These are phyloP conservation scores for Chaetophractus vellerosus DNA, from an alignment of 2,797 vertebrate species.

Conservation along the genomic window DNA sequence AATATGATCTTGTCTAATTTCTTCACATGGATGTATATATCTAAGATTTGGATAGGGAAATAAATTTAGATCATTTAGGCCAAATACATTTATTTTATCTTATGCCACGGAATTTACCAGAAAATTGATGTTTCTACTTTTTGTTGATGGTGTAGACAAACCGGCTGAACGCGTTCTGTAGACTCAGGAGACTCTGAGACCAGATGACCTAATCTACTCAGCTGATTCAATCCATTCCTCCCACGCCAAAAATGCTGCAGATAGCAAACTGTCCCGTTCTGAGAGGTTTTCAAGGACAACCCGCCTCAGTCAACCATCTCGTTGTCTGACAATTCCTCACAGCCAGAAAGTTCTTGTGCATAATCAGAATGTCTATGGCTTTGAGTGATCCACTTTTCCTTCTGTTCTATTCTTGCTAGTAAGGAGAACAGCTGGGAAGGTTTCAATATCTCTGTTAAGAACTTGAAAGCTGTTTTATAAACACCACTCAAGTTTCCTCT, in stretches of 20 bases:
- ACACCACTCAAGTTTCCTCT: constrained; percentile 67
- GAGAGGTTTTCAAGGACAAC: constrained; percentile 80
- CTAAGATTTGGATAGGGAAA: constrained; percentile 60
- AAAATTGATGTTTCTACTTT: neutral
- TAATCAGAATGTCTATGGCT: constrained; percentile 80
- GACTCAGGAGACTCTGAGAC: neutral
- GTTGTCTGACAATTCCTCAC: constrained; percentile 66
- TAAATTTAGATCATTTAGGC: constrained; percentile 70
- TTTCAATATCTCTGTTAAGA: constrained; percentile 78
- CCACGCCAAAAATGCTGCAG: neutral
- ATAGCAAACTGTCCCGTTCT: constrained; percentile 52
- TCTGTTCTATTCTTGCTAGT: constrained; percentile 75
- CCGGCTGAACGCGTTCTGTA: neutral
- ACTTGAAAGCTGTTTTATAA: constrained; percentile 78
- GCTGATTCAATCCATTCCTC: neutral
- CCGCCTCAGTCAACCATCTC: constrained; percentile 36
- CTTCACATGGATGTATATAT: constrained; percentile 9
- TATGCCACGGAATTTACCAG: constrained; percentile 14
- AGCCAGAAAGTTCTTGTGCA: constrained; percentile 77
- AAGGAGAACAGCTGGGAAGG: constrained; percentile 81
- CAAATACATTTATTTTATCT: constrained; percentile 70
- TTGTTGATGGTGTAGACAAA: neutral
- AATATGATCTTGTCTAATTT: constrained; percentile 75
- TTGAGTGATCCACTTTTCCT: constrained; percentile 76
- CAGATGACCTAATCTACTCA: neutral